Base-by-base conservation (phyloP, 2,888 invertebrate genomes). In the Caenorhabditis sulstoni region DNA sequence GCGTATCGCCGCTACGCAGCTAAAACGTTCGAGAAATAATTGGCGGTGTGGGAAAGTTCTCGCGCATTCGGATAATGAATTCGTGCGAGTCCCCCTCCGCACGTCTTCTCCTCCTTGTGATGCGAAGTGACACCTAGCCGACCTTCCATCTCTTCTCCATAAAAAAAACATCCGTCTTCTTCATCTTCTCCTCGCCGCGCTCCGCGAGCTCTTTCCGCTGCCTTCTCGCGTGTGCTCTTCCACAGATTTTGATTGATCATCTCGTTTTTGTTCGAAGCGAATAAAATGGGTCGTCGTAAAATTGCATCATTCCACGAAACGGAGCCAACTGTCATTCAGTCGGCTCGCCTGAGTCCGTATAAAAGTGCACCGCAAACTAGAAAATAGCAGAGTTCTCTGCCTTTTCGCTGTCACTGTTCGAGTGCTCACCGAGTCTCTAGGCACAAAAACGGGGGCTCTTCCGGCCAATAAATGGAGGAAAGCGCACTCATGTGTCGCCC, bases 301-400 rank as follows among this genome's bases (percentile, higher is more conserved):
- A 44, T 57, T 73, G 41, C 73, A 73, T 73, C 73, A 73, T 73
- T 73, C 64, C 44, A 64, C 73, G 73, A 73, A 73, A 73, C 53
- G 22, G 11, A n/a, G 61, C 3, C 73, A 73, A 73, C 73, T 73
- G 73, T 73, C 73, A 64, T 58, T 73, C 44, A 35, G 12, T 8
- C 23, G 20, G 20, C 50, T 50, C 50, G 20, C 41, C 61, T 29
- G 9, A 45, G 20, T 5, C 61, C 16, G 44, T 73, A 64, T 64
- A 73, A 73, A 73, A 73, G 73, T 64, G 57, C 73, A 64, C 16
- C 44, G 7, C 23, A 14, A 22, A 9, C 29, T 7, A 7, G 29
- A 29, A 29, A 29, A 29, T 29, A 29, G 3, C 29, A 29, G 29
- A 22, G 14, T 20, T 23, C 41, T 57, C 9, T 39, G n/a, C 52